Evolutionary conservation across 1,140 invertebrate genomes (phyloP).

Genomic region (Dolichoris vasculosae): DNA sequence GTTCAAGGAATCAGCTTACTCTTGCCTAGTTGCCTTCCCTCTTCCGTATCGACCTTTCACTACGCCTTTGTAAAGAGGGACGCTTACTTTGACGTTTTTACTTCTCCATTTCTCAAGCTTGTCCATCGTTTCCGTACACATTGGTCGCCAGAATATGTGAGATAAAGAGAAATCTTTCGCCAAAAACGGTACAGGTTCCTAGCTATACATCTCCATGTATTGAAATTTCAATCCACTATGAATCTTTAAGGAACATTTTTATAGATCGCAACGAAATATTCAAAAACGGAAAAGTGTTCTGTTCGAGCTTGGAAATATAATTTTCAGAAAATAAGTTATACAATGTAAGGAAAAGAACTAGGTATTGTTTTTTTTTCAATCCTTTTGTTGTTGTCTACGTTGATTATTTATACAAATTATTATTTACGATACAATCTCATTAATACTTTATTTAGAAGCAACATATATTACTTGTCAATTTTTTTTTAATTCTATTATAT

Average conservation of each 20-base stretch:
- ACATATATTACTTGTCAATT: too few relatives aligned
- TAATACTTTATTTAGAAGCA: too few relatives aligned
- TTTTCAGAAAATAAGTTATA: too few relatives aligned
- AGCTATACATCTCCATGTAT: not conserved
- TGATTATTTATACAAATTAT: slow-evolving; percentile 19
- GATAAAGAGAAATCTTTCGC: slow-evolving; percentile 22
- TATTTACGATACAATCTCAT: not conserved
- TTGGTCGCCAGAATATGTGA: not conserved
- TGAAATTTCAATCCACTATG: not conserved
- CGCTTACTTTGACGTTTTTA: slow-evolving; percentile 30
- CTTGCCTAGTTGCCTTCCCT: too few relatives aligned
- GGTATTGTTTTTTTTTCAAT: slow-evolving; percentile 18
- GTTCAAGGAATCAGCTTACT: not conserved
- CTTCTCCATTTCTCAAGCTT: not conserved
- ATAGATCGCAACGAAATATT: slow-evolving; percentile 29
- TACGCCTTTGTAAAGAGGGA: not conserved
- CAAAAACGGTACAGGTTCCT: not conserved
- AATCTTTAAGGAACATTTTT: slow-evolving; percentile 41
- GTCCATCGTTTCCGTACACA: not conserved
- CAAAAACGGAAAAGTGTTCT: not conserved
- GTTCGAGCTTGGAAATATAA: not conserved
- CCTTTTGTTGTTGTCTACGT: not conserved
- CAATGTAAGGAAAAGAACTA: not conserved
- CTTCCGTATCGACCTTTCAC: not conserved
- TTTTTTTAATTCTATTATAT: too few relatives aligned